Percentiles rank a stretch among this genome's conserved stretches.
Conservation (phyloP, 2,113 vertebrate species). For the Seriola aureovittata region DNA sequence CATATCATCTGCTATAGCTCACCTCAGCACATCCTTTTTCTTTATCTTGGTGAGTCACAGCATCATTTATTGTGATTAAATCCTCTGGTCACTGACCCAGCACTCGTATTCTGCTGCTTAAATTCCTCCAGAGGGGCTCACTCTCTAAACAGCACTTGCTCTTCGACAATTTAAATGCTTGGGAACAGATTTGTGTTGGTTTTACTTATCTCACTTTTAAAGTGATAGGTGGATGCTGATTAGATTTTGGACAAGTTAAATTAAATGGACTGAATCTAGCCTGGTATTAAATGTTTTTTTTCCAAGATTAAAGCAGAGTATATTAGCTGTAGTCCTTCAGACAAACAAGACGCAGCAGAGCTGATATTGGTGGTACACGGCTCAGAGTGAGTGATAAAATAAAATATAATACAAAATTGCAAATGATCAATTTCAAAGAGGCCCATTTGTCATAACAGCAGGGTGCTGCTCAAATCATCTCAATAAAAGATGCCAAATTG, state of each 20-base stretch:
- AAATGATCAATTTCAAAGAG: constrained; percentile 41
- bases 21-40: constrained; percentile 6
- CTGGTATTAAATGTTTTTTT: constrained; percentile 20
- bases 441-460: constrained; percentile 48
- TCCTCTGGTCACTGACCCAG: constrained; percentile 43
- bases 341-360: constrained; percentile 5
- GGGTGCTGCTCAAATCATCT: constrained; percentile 43
- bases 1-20: not conserved
- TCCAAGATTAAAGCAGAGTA: not conserved
- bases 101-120: constrained; percentile 27
- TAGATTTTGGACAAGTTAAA: constrained; percentile 43
- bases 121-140: constrained; percentile 43
- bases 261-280: constrained; percentile 25
- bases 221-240: constrained; percentile 37
- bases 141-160: constrained; percentile 28
- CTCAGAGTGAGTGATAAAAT: constrained; percentile 23
- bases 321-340: constrained; percentile 1
- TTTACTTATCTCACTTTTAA: constrained; percentile 41
- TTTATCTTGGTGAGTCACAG: constrained; percentile 20
- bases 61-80: constrained; percentile 44
- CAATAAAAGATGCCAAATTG: constrained; percentile 32
- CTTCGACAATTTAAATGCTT: constrained; percentile 42
- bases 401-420: constrained; percentile 37
- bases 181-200: constrained; percentile 20
- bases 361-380: constrained; percentile 1